Evolutionary conservation across 1,140 invertebrate genomes (phyloP).

Genomic region (Aphaenogaster rudis): DNA sequence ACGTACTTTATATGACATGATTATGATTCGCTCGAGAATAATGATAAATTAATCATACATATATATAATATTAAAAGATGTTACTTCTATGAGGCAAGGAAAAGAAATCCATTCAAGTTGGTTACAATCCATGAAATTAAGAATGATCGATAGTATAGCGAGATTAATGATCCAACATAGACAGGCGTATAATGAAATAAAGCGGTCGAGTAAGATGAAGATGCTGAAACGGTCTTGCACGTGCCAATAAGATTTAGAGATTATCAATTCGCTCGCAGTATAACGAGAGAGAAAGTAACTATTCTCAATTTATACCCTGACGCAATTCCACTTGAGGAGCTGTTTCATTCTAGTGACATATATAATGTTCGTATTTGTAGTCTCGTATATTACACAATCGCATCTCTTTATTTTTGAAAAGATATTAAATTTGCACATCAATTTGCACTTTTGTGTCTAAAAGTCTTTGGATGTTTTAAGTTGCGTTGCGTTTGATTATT

Average conservation of each 20-base stretch:
- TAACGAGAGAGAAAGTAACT: conserved; percentile 71
- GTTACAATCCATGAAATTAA: neutral
- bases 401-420: neutral
- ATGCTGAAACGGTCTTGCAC: conserved; percentile 54
- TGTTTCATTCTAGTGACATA: conserved; percentile 2
- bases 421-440: conserved; percentile 1
- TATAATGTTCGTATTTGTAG: neutral
- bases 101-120: conserved; percentile 4
- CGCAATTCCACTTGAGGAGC: conserved; percentile 68
- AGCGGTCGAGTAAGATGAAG: conserved; percentile 6
- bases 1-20: conserved; percentile 31
- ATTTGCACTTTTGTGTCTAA: conserved; percentile 38
- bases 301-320: conserved; percentile 57
- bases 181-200: conserved; percentile 26
- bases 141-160: conserved; percentile 1
- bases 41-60: conserved; percentile 17
- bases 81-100: neutral
- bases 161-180: conserved; percentile 13
- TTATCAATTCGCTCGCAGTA: conserved; percentile 34
- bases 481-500: neutral
- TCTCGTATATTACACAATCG: neutral
- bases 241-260: conserved; percentile 58
- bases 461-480: conserved; percentile 45
- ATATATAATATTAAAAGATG: conserved; percentile 9
- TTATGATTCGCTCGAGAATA: conserved; percentile 38